These are phyloP conservation scores for Homarus gammarus DNA, from an alignment of 2,888 invertebrate species.

Conservation along the genomic window DNA sequence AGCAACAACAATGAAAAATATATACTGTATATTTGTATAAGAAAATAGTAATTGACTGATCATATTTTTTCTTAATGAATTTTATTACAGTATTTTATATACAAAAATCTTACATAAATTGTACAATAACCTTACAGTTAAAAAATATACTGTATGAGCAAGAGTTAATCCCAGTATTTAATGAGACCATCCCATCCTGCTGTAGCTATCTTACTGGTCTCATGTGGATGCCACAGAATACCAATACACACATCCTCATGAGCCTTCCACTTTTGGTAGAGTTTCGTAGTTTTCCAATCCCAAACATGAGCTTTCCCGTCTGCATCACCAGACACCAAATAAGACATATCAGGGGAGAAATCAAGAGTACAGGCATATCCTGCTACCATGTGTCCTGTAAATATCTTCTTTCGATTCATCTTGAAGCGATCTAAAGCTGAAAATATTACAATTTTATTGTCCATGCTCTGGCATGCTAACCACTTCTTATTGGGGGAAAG, in stretches of 20 bases:
- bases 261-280: constrained; percentile 99
- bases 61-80: too few relatives aligned
- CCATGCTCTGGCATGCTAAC: constrained; percentile 99
- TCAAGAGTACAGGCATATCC: constrained; percentile 98
- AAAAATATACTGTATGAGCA: too few relatives aligned
- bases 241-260: constrained; percentile 98
- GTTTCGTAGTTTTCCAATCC: constrained; percentile 99
- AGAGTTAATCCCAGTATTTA: constrained; percentile 98
- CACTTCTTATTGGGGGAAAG: constrained; percentile 98
- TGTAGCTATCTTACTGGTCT: constrained; percentile 97
- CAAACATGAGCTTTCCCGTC: constrained; percentile 99
- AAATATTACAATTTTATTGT: constrained; percentile 98
- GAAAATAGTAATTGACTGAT: too few relatives aligned
- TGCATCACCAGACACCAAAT: constrained; percentile 97
- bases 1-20: too few relatives aligned
- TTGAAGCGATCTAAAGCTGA: constrained; percentile 98
- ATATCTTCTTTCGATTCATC: constrained; percentile 98
- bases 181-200: constrained; percentile 99
- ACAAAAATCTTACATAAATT: too few relatives aligned
- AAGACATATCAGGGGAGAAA: constrained; percentile 99
- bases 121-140: too few relatives aligned
- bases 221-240: constrained; percentile 98
- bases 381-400: constrained; percentile 99
- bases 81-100: too few relatives aligned
- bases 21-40: too few relatives aligned